These are phyloP conservation scores for Sebastes miniatus DNA, from an alignment of 2,797 vertebrate species.

Conservation along the genomic window DNA sequence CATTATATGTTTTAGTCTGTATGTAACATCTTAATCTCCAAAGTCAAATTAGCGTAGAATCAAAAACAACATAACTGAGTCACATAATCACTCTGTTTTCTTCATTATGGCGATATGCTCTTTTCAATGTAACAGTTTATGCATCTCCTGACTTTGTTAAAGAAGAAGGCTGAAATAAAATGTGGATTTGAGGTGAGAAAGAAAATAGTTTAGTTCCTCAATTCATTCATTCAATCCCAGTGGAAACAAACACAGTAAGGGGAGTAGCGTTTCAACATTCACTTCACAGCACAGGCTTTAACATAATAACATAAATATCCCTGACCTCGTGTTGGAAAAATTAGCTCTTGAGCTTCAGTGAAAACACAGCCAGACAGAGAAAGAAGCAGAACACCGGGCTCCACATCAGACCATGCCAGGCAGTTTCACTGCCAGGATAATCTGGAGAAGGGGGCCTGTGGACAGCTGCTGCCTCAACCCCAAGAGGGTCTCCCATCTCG, in stretches of 20 bases:
- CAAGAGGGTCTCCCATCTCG: conserved; percentile 46
- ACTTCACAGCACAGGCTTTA: not conserved
- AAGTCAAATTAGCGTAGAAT: not conserved
- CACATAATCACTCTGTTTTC: not conserved
- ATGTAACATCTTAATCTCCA: not conserved
- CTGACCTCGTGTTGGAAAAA: conserved; percentile 40
- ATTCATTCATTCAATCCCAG: not conserved
- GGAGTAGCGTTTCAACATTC: not conserved
- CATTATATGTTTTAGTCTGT: not conserved
- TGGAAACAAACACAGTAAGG: not conserved
- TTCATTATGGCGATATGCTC: not conserved
- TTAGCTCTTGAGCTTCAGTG: conserved; percentile 6
- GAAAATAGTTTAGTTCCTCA: not conserved
- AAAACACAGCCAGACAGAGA: conserved; percentile 20
- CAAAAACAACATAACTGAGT: not conserved
- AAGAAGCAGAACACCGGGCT: conserved; percentile 57
- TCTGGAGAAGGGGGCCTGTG: conserved; percentile 57
- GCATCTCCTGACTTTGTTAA: not conserved
- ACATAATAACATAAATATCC: not conserved
- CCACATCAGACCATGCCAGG: conserved; percentile 61
- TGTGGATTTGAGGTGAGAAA: not conserved
- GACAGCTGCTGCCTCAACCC: conserved; percentile 76
- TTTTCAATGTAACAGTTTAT: not conserved
- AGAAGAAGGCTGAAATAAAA: not conserved
- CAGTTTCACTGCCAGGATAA: conserved; percentile 57